A percentile compares a stretch with the other conserved stretches of the same genome.
Evolutionary conservation across 2,113 vertebrate species (phyloP).

Genomic region (Trematomus loennbergii): DNA sequence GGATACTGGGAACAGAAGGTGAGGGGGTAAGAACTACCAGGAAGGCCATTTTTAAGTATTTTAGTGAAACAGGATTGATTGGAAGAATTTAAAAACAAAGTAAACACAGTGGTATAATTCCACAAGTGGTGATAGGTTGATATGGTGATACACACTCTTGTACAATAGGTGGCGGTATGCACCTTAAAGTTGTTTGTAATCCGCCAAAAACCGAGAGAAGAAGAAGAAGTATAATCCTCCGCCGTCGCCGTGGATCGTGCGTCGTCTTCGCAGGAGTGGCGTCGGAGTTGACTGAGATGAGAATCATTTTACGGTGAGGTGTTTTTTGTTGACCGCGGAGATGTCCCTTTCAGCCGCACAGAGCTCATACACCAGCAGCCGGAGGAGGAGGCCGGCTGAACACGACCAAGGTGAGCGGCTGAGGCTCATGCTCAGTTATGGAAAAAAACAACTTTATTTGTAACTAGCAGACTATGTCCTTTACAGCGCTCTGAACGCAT

Average conservation of each 20-base stretch:
- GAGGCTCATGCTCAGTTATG: neutral
- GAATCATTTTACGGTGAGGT: neutral
- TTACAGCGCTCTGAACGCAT: neutral
- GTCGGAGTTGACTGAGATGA: neutral
- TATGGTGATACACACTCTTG: no score
- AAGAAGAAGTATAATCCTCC: slow-evolving; percentile 4
- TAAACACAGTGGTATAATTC: no score
- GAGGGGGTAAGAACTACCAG: no score
- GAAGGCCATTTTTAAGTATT: no score
- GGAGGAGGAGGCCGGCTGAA: slow-evolving; percentile 66
- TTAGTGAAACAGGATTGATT: no score
- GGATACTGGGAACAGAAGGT: no score
- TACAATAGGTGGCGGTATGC: no score
- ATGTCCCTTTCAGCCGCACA: slow-evolving; percentile 48
- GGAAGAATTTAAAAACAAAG: no score
- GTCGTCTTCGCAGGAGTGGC: neutral
- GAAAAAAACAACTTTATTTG: slow-evolving; percentile 40
- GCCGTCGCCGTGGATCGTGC: slow-evolving; percentile 10
- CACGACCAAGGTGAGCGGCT: slow-evolving; percentile 60
- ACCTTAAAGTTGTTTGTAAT: no score
- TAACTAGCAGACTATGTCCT: neutral
- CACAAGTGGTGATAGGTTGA: no score
- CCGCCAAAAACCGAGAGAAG: no score
- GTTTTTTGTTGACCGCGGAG: neutral
- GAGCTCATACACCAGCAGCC: slow-evolving; percentile 42